Evolutionary conservation across 2,888 invertebrate genomes (phyloP).

Genomic region (Ditylenchus weischeri): DNA sequence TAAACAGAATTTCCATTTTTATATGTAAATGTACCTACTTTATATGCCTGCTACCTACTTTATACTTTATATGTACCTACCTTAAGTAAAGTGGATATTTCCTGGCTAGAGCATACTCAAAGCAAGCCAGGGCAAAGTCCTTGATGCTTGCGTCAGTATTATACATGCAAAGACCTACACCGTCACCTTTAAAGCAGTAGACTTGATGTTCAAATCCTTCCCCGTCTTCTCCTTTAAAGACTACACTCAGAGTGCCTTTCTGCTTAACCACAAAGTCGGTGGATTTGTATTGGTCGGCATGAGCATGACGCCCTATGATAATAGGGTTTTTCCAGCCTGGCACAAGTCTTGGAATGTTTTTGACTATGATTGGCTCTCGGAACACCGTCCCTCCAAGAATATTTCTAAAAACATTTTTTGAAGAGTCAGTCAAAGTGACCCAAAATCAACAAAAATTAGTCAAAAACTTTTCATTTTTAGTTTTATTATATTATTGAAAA

Average conservation of each 20-base stretch:
- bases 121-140: constrained; percentile 90
- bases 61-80: too few relatives aligned
- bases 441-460: too few relatives aligned
- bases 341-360: constrained; percentile 87
- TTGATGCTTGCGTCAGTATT: constrained; percentile 81
- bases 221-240: constrained; percentile 38
- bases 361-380: constrained; percentile 65
- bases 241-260: constrained; percentile 72
- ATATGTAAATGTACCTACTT: too few relatives aligned
- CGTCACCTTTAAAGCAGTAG: constrained; percentile 61
- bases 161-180: constrained; percentile 67
- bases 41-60: too few relatives aligned
- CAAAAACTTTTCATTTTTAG: too few relatives aligned
- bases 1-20: too few relatives aligned
- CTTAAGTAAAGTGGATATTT: constrained; percentile 68
- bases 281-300: constrained; percentile 92
- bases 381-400: constrained; percentile 66
- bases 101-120: constrained; percentile 81
- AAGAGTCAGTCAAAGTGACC: too few relatives aligned
- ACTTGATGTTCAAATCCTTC: constrained; percentile 37
- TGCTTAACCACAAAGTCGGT: constrained; percentile 92
- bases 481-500: too few relatives aligned
- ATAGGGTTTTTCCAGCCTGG: constrained; percentile 92
- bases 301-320: constrained; percentile 87
- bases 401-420: constrained; percentile 55